Evolutionary conservation across 1,140 invertebrate species (phyloP).

Genomic region (Prorops nasuta): DNA sequence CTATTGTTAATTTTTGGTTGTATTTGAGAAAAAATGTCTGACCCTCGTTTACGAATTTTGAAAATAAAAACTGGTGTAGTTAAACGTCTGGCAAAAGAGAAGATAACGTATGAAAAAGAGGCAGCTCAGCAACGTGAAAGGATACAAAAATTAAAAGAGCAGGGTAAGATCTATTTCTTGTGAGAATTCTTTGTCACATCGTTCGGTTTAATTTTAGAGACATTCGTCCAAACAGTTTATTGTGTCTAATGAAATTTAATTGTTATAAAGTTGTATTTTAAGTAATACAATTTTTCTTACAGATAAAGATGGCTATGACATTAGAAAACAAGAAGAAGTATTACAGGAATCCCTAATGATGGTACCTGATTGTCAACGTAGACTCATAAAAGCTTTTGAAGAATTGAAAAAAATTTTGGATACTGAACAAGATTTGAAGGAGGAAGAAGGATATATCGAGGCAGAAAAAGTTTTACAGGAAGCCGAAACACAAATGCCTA

Average conservation of each 20-base stretch:
- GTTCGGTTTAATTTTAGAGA: constrained; percentile 6
- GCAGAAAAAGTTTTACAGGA: constrained; percentile 71
- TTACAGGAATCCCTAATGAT: constrained; percentile 86
- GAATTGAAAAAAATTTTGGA: constrained; percentile 74
- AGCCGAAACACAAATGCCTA: constrained; percentile 64
- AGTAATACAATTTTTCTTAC: constrained; percentile 26
- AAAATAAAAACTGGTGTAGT: constrained; percentile 89
- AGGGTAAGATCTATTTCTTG: constrained; percentile 51
- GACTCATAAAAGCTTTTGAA: constrained; percentile 71
- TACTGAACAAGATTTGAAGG: constrained; percentile 73
- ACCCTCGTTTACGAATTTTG: constrained; percentile 76
- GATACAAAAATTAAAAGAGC: constrained; percentile 75
- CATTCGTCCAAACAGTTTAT: neutral
- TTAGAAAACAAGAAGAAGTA: constrained; percentile 86
- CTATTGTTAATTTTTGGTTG: too few species aligned
- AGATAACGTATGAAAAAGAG: constrained; percentile 84
- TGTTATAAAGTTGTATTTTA: constrained; percentile 2
- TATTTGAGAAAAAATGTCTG: constrained; percentile 57
- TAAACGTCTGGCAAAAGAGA: constrained; percentile 84
- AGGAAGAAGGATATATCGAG: constrained; percentile 69
- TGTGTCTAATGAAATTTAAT: neutral
- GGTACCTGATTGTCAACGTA: constrained; percentile 82
- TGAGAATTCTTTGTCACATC: neutral
- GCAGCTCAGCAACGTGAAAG: constrained; percentile 70
- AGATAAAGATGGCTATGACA: constrained; percentile 79